Percentiles rank a stretch among this genome's conserved stretches.
phyloP scores from a whole-genome alignment of 1,140 invertebrate genomes.

The Stratiolaelaps scimitus region DNA sequence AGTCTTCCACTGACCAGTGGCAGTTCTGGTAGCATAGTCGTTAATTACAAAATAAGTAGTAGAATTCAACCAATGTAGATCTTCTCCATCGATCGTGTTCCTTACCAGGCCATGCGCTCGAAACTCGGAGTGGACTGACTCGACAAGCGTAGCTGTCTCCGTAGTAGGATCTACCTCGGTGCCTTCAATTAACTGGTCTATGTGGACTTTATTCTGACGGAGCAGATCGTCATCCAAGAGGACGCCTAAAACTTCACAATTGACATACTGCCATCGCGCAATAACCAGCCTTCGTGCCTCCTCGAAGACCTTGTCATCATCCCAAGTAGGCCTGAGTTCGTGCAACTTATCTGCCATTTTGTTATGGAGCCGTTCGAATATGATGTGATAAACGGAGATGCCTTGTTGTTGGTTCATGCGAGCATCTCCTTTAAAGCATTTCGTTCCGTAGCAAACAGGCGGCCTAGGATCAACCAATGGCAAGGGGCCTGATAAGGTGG shows the following conservation, averaged over 20 bases:
- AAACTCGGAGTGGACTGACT: constrained; percentile 9
- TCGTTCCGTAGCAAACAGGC: constrained; percentile 5
- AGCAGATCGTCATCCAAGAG: neutral
- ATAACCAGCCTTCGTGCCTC: neutral
- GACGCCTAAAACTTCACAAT: neutral
- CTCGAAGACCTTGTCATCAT: neutral
- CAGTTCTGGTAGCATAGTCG: too few species aligned
- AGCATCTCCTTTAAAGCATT: constrained; percentile 3
- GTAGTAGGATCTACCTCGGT: neutral
- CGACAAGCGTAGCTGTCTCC: neutral
- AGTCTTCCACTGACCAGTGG: too few species aligned
- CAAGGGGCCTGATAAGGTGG: neutral
- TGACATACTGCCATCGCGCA: constrained; percentile 4
- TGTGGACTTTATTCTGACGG: neutral
- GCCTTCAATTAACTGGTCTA: constrained; percentile 5
- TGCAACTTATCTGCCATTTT: neutral
- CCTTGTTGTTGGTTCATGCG: constrained; percentile 11
- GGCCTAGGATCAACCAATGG: neutral
- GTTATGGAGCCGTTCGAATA: constrained; percentile 1
- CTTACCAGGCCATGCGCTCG: neutral
- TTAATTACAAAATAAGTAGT: too few species aligned
- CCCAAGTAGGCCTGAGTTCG: neutral
- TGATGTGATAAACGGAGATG: constrained; percentile 1
- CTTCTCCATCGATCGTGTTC: neutral
- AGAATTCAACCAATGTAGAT: neutral